Percentiles rank a stretch among this genome's conserved stretches.
Conservation (phyloP, 2,797 vertebrate genomes). For the Brachymystax lenok region DNA sequence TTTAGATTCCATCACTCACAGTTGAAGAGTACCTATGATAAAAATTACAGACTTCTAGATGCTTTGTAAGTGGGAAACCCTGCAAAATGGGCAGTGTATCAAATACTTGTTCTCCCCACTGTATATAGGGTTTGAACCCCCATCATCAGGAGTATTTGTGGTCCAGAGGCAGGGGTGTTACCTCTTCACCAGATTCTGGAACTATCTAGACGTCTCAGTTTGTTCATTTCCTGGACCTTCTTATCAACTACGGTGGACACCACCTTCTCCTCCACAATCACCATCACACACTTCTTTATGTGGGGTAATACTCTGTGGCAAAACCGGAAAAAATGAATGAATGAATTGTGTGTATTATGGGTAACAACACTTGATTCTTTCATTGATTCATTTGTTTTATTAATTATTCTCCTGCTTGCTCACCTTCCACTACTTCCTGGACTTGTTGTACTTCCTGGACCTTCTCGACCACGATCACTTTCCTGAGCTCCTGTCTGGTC, state of each 20-base stretch:
- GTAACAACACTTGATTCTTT: not conserved
- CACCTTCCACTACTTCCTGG: conserved; percentile 47
- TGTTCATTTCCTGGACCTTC: conserved; percentile 25
- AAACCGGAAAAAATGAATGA: not conserved
- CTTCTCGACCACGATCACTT: not conserved
- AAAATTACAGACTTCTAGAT: too few relatives aligned
- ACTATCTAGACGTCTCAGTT: not conserved
- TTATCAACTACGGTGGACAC: conserved; percentile 46
- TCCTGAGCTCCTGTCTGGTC: not conserved
- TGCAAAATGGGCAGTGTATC: too few relatives aligned
- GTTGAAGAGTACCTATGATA: too few relatives aligned
- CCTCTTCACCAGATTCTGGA: not conserved
- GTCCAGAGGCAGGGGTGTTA: too few relatives aligned
- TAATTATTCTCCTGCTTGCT: conserved; percentile 11
- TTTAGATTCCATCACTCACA: too few relatives aligned
- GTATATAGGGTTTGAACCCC: too few relatives aligned
- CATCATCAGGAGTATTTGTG: not conserved
- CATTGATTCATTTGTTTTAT: not conserved
- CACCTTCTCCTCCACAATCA: conserved; percentile 65
- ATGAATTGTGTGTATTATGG: not conserved
- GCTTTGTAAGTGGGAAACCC: too few relatives aligned
- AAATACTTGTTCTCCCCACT: too few relatives aligned
- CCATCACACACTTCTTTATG: conserved; percentile 63
- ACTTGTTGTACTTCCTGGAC: conserved; percentile 12
- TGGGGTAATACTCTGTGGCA: conserved; percentile 56